Conservation (phyloP, 2,113 vertebrate species). For the Ophiodon elongatus region DNA sequence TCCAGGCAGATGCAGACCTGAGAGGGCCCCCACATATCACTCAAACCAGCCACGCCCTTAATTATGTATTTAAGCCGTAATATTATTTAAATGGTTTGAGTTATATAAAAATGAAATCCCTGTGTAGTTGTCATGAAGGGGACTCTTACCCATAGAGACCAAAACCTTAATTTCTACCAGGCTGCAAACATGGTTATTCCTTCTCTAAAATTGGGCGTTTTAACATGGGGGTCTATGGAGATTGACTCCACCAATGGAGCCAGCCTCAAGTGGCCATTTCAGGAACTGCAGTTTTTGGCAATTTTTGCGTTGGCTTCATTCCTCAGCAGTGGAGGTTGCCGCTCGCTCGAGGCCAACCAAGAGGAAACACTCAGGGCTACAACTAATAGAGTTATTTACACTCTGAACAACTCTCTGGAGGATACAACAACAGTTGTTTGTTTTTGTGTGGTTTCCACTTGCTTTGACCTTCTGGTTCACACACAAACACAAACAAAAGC, state of each 20-base stretch:
- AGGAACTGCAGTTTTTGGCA: not conserved
- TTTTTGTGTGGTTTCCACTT: conserved; percentile 21
- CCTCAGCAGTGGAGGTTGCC: too few species aligned
- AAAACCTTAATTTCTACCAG: not conserved
- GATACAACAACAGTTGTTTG: conserved; percentile 22
- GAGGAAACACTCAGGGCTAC: not conserved
- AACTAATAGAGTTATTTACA: conserved; percentile 20
- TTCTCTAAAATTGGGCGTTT: too few species aligned
- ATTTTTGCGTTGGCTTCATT: too few species aligned
- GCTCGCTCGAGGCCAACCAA: not conserved
- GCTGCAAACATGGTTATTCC: not conserved
- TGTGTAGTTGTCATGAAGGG: too few species aligned
- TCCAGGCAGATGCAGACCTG: too few species aligned
- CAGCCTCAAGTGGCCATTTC: not conserved
- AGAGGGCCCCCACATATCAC: too few species aligned
- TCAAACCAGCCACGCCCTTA: too few species aligned
- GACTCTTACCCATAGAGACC: too few species aligned
- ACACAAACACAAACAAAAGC: not conserved
- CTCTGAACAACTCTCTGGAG: conserved; percentile 5
- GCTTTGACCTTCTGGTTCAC: conserved; percentile 31
- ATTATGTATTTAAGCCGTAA: not conserved
- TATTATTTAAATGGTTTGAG: not conserved
- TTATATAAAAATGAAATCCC: too few species aligned
- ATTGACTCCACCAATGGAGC: not conserved
- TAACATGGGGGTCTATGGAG: not conserved